Base-by-base conservation (phyloP, 2,797 vertebrate genomes). In the Silurus lanzhouensis region DNA sequence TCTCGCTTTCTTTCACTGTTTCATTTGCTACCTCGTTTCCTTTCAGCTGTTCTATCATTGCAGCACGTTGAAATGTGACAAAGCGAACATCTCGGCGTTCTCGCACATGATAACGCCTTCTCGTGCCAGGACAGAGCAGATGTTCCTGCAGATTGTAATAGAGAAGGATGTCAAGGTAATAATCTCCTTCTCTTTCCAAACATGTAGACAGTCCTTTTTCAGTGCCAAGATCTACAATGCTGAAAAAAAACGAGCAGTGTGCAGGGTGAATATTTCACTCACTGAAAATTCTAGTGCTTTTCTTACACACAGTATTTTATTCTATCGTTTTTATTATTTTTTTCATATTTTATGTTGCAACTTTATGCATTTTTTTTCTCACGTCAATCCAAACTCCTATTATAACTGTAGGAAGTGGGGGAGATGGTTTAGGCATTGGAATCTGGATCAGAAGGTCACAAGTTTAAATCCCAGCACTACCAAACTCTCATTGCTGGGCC, bases 121-220 rank as follows among this genome's bases (percentile, higher is more conserved):
- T 86, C 86, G 82, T 85, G 55, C 70, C 78, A 52, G 71, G 52
- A 78, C 84, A 68, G 83, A 87, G 84, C 88, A 88, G 86, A 85
- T 88, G 85, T 88, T 83, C 81, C 67, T 31, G 81, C 84, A 85
- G 77, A 85, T 61, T 89, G 81, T 85, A 84, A 88, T 84, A 19
- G 61, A 82, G 83, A 87, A 86, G 77, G 81, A 60, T 63, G 83
- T 84, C 61, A 85, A 85, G 85, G 85, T 87, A 87, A 88, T 89
- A 79, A 88, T 83, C 83, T 88, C 78, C 63, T 85, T 85, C 86
- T 82, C 63, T 61, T 70, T 81, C 44, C 82, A 85, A 84, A 83
- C 74, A 84, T 77, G 63, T 74, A 74, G 44, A 17, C 48, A n/a
- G 58, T 52, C 27, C 17, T 84, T 79, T 84, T 67, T 81, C 15